Base-by-base conservation (phyloP, 2,888 invertebrate genomes). In the Eristalis intricaria region DNA sequence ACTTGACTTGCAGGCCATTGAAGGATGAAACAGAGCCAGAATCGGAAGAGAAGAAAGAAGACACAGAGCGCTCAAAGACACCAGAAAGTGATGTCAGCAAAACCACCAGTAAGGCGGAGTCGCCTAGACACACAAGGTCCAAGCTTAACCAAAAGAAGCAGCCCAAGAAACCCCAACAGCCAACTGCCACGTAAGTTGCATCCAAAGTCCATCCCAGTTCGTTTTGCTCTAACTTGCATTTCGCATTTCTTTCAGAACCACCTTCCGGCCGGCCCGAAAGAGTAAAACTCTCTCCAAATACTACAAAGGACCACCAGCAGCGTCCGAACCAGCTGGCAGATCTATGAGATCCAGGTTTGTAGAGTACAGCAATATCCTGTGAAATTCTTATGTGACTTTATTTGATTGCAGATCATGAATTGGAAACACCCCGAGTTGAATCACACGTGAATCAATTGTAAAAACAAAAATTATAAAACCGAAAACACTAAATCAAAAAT, bases 271-370 rank as follows among this genome's bases (percentile, higher is more conserved):
- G 7, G 89, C 91, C n/a, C 90, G 92, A 38, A 90, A 90, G 63
- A 92, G 92, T 88, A 92, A 92, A 89, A 91, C 92, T 0, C 85
- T 91, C 79, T 92, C 92, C 3, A 92, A 91, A 88, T 92, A 92
- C 89, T 92, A 92, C 79, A 92, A 92, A 66, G 90, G 90, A 43
- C 88, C 88, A 40, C 92, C 92, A 60, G 15, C 64, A 19, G 13
- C 85, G 73, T 50, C 60, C 60, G 71, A 56, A 35, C 11, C 61
- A 22, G n/a, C 70, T 22, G 68, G 66, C 4, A 13, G 87, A 69
- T 80, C 71, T 1, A 87, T 77, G 84, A 68, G 87, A 75, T 84
- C 87, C 40, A 87, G 87, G 87, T 87, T 73, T 76, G 83, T 83
- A 5, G 4, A 38, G 23, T 2, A 0, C 11, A 61, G 7, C 32